Base-by-base conservation (phyloP, 2,888 invertebrate species). In the Conchocele bisecta region DNA sequence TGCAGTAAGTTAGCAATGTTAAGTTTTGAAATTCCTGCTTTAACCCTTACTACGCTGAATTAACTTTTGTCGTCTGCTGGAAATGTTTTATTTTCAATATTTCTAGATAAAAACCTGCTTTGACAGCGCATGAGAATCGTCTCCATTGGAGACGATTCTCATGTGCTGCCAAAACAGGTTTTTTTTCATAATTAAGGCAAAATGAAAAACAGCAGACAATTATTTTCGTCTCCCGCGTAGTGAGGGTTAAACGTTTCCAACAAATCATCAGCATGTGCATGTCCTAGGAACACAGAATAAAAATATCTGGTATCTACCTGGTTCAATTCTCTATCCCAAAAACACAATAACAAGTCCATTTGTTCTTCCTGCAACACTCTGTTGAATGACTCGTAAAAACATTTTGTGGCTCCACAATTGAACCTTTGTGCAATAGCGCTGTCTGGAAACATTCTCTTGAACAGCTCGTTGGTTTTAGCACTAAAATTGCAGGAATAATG, bases 331-430 rank as follows among this genome's bases (percentile, higher is more conserved):
- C 46, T 46, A 26, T 24, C 28, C 46, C 46, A 24, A 46, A 22
- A 46, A 46, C 46, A 11, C 20, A 77, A 35, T 28, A 60, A 65
- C 22, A 78, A 46, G 48, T 77, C 74, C 74, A 78, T 75, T 42
- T 78, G 75, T 41, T 78, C 72, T 59, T 60, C 11, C 44, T 78
- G 75, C 11, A 61, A 42, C 17, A 56, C 17, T 29, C 63, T 59
- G 37, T 75, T 77, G 20, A 70, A 51, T 22, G 57, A 57, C 51
- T 74, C 73, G 42, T 77, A 66, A 63, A 77, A 73, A 20, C 29
- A 9, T 42, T 65, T 70, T 20, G 29, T 64, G 24, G 37, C 42
- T 2, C 57, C 54, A 53, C 65, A 66, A 5, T 15, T 11, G 44
- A 71, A 66, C n/a, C 37, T 41, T 7, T 46, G 3, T 2, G 59